A percentile compares a stretch with the other conserved stretches of the same genome.
Evolutionary conservation across 2,888 invertebrate genomes (phyloP).

Genomic region (Apomyelois bistriatella): DNA sequence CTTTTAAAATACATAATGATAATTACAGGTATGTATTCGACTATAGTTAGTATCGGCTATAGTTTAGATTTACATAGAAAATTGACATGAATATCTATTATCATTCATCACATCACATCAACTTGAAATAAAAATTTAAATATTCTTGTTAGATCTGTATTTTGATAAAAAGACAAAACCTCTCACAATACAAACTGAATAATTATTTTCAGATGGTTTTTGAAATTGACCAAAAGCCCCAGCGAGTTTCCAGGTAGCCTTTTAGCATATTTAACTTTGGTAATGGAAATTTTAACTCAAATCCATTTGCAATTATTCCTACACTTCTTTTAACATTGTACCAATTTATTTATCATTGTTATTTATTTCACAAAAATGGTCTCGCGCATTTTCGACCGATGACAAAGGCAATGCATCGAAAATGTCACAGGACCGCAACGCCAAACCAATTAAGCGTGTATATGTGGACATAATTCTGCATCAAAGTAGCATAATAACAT

Average conservation of each 20-base stretch:
- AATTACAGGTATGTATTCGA: too few relatives aligned
- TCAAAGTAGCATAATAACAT: not conserved
- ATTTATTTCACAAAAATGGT: slow-evolving; percentile 61
- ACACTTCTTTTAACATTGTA: slow-evolving; percentile 10
- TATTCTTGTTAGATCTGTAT: too few relatives aligned
- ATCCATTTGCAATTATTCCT: slow-evolving; percentile 14
- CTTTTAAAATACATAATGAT: too few relatives aligned
- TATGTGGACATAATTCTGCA: slow-evolving; percentile 64
- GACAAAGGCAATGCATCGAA: slow-evolving; percentile 74
- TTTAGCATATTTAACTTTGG: slow-evolving; percentile 7
- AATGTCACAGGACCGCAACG: slow-evolving; percentile 74
- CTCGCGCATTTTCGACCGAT: slow-evolving; percentile 61
- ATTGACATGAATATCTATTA: too few relatives aligned
- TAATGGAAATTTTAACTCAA: slow-evolving; percentile 7
- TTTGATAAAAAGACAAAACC: not conserved
- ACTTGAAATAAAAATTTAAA: too few relatives aligned
- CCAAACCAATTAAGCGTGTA: slow-evolving; percentile 75
- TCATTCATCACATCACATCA: too few relatives aligned
- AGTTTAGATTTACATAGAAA: too few relatives aligned
- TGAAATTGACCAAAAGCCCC: not conserved
- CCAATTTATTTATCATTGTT: slow-evolving; percentile 33
- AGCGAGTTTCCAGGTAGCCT: not conserved
- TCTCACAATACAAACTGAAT: not conserved
- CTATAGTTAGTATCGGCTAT: too few relatives aligned
- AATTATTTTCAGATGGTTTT: slow-evolving; percentile 2